phyloP scores from a whole-genome alignment of 2,113 vertebrate genomes.

The Sitta europaea region DNA sequence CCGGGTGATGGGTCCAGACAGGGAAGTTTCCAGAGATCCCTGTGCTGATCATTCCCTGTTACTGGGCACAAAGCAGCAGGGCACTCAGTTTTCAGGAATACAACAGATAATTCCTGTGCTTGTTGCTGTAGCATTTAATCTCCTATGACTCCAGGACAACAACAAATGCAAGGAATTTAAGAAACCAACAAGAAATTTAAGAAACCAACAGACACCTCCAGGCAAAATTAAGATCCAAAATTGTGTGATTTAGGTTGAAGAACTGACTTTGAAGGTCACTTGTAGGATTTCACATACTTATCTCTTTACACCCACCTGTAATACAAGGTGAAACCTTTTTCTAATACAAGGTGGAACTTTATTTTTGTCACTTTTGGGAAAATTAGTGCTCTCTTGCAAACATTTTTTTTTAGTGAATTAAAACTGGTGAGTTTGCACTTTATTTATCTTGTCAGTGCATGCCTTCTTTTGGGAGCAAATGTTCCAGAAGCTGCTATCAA shows the following conservation, averaged over 20 bases:
- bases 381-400: not conserved
- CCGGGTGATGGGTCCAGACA: not conserved
- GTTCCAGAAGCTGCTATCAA: not conserved
- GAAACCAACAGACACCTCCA: not conserved
- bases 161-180: not conserved
- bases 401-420: not conserved
- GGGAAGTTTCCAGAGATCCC: not conserved
- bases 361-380: not conserved
- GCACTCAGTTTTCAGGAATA: not conserved
- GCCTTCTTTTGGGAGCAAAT: not conserved
- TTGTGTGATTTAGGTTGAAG: not conserved
- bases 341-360: not conserved
- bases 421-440: not conserved
- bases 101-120: no score
- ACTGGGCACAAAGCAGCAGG: not conserved
- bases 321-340: not conserved
- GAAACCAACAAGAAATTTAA: not conserved
- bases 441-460: not conserved
- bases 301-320: not conserved
- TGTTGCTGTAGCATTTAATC: not conserved
- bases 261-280: not conserved
- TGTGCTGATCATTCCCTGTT: not conserved
- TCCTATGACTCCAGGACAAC: not conserved
- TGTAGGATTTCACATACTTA: not conserved
- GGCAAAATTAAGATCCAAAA: not conserved